Evolutionary conservation across 2,888 invertebrate species (phyloP), one percentile per base, ranked within the genome.

Genomic region (Drosophila seclusa): DNA sequence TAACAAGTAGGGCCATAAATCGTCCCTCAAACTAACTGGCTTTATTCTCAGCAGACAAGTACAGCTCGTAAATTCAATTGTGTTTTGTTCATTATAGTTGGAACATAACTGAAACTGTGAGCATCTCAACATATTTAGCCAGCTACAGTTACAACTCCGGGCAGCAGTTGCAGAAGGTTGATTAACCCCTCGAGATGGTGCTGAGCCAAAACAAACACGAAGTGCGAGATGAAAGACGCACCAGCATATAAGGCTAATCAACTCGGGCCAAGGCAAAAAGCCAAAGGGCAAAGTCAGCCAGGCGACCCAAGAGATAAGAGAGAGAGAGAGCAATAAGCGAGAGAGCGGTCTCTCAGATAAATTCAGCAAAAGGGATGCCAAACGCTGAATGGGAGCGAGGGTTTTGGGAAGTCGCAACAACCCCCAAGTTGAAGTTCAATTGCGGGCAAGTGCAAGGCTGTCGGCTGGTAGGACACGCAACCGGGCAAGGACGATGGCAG

Each of bases 361-460:
- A 87, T 85, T 79, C 88, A 87, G 84, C 84, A 62, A 67, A 57
- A 49, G 50, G 32, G 67, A 61, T 65, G 68, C 57, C 66, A 49
- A 65, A 16, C 38, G 69, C 70, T 68, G 69, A 66, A 80, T 73
- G 80, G 68, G 70, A 76, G 73, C 64, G 60, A 29, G 53, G 38
- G 48, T 2, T 32, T 34, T 38, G 24, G 53, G 27, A 18, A 13
- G 58, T 32, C 67, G 63, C 36, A 32, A 49, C 87, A 80, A 87
- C 87, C 87, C 85, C 88, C 82, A 80, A 80, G 71, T 57, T 59
- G 73, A 78, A 72, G 76, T 83, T 82, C 80, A 83, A 87, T 76
- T 83, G 89, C 87, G 87, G 85, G 76, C 87, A 89, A 87, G 87
- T 89, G 83, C 84, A 83, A 76, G 83, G 76, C 76, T 81, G 75